These are phyloP conservation scores for Aphaenogaster floridana DNA, from an alignment of 1,140 invertebrate species.

Conservation along the genomic window DNA sequence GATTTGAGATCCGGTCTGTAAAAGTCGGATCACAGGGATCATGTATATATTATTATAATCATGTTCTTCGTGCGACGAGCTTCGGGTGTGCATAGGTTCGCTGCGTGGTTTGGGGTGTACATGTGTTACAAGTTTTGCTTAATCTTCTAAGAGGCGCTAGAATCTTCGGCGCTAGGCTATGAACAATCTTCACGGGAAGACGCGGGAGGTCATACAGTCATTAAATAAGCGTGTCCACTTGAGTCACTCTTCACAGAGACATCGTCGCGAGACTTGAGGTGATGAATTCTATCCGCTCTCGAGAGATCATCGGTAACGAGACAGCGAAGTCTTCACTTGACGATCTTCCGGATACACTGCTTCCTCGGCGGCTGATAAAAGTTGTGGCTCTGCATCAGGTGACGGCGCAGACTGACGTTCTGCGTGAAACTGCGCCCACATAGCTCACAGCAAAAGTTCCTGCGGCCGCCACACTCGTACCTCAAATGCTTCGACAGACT, in stretches of 20 bases:
- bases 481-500: conserved; percentile 86
- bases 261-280: not conserved
- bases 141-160: conserved; percentile 40
- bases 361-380: conserved; percentile 80
- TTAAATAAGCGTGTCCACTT: not conserved
- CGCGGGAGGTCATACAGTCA: not conserved
- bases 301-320: not conserved
- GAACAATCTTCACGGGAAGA: conserved; percentile 17
- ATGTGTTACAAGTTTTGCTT: not conserved
- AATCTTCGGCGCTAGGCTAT: conserved; percentile 24
- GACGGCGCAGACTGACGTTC: conserved; percentile 83
- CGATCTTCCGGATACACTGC: conserved; percentile 23
- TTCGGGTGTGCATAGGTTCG: not conserved
- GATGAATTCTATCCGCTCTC: not conserved
- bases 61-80: conserved; percentile 24
- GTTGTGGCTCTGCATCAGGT: conserved; percentile 81
- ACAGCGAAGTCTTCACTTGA: conserved; percentile 14
- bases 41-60: conserved; percentile 12
- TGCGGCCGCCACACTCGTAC: conserved; percentile 87
- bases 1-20: not conserved
- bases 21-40: not conserved
- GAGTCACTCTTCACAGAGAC: conserved; percentile 24
- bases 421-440: conserved; percentile 85
- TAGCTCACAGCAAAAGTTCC: conserved; percentile 85
- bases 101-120: not conserved